Evolutionary conservation across 2,888 invertebrate genomes (phyloP), one percentile per base, ranked within the genome.

Genomic region (Noctuana brunneofusca): DNA sequence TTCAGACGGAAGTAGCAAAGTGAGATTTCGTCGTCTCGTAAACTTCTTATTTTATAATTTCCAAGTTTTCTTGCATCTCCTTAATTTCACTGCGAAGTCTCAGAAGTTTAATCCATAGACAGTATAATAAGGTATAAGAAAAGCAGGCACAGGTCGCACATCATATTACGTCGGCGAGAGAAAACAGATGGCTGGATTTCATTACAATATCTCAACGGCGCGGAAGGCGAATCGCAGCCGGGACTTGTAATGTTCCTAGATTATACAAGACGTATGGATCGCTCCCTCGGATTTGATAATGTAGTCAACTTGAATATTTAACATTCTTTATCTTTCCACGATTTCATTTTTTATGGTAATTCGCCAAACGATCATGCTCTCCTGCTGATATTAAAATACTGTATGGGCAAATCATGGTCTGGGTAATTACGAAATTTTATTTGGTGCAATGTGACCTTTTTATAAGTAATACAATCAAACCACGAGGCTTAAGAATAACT

Each of bases 111-210:
- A 64, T 64, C 32, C 46, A 59, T 55, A 59, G 38, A 59, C 53
- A 59, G 56, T 62, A 62, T 62, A 62, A 62, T 56, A 65, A 74
- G 75, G 69, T 77, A 74, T 78, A 81, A 76, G 77, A 76, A 78
- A 79, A 82, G 71, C 82, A 83, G 83, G 72, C 75, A 58, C 76
- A 72, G 74, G 76, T 80, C 78, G 77, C 82, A 83, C 78, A 76
- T 84, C 84, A 83, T 81, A 83, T 81, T 81, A 82, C 79, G 78
- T 71, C 72, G 76, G 77, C 78, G 85, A 86, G 81, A 83, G 84
- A 86, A 86, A 87, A 85, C 89, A 88, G 88, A 88, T 86, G 88
- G 87, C 79, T 76, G 80, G 84, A 86, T 87, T 87, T 87, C 87
- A 87, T 88, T 87, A 88, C 87, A 87, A 86, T 87, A 86, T 84